phyloP scores from a whole-genome alignment of 2,888 invertebrate species.

The Megastigmus dorsalis region DNA sequence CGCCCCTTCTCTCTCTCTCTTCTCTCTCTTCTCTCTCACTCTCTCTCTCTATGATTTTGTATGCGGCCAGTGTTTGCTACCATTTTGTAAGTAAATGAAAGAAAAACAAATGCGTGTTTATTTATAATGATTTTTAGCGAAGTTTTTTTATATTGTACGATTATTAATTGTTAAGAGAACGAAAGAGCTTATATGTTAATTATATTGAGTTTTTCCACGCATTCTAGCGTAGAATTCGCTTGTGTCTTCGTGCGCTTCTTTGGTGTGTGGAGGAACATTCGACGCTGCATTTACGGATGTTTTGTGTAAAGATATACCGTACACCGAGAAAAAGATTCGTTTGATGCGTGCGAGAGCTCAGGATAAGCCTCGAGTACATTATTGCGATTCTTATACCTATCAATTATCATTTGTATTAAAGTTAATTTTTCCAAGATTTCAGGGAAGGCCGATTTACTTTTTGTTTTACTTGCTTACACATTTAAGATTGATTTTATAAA shows the following conservation, averaged over 20 bases:
- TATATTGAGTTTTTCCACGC: slow-evolving; percentile 25
- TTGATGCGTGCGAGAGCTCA: background rate
- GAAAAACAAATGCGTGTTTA: slow-evolving; percentile 35
- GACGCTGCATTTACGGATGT: slow-evolving; percentile 32
- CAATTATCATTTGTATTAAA: background rate
- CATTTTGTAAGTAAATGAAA: slow-evolving; percentile 51
- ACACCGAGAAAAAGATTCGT: slow-evolving; percentile 14
- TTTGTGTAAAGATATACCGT: background rate
- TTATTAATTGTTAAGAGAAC: slow-evolving; percentile 38
- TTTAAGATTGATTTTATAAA: background rate
- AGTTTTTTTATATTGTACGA: slow-evolving; percentile 35
- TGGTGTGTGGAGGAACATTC: slow-evolving; percentile 50
- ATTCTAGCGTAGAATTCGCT: background rate
- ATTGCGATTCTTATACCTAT: slow-evolving; percentile 7
- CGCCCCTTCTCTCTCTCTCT: slow-evolving; percentile 22
- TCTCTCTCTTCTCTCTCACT: slow-evolving; percentile 30
- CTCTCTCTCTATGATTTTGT: slow-evolving; percentile 32
- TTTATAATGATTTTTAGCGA: slow-evolving; percentile 37
- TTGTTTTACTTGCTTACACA: slow-evolving; percentile 4
- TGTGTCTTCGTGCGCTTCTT: slow-evolving; percentile 30
- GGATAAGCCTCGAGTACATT: background rate
- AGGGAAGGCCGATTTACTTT: background rate
- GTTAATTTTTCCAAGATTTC: background rate
- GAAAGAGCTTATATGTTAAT: slow-evolving; percentile 25
- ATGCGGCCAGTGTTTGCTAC: slow-evolving; percentile 53